Evolutionary conservation across 2,888 invertebrate genomes (phyloP).

Genomic region (Anaspis maculata): DNA sequence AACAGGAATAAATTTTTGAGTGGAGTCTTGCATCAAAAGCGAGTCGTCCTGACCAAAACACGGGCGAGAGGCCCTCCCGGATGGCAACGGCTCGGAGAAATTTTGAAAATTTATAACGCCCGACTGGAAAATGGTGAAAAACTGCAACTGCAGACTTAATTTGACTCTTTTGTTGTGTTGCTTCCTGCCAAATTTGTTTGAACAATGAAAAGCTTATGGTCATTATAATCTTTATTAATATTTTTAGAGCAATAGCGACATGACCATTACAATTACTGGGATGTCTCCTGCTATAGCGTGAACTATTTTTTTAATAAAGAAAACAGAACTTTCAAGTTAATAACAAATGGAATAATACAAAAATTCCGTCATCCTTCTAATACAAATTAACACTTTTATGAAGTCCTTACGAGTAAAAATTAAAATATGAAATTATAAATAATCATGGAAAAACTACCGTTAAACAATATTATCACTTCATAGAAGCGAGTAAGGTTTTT

Average conservation of each 20-base stretch:
- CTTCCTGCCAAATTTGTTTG: too few species aligned
- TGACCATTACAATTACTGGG: constrained; percentile 26
- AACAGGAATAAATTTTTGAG: too few species aligned
- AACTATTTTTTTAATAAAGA: constrained; percentile 21
- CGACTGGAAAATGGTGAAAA: too few species aligned
- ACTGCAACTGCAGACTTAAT: too few species aligned
- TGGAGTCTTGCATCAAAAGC: too few species aligned
- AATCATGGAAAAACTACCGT: background rate
- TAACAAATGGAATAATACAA: constrained; percentile 3
- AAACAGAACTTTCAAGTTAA: constrained; percentile 10
- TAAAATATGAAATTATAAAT: constrained; percentile 5
- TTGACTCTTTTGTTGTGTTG: too few species aligned
- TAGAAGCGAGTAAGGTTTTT: constrained; percentile 27
- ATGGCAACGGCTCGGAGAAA: too few species aligned
- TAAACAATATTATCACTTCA: constrained; percentile 27
- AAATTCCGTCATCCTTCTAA: constrained; percentile 2
- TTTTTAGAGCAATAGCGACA: constrained; percentile 36
- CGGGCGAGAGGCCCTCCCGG: too few species aligned
- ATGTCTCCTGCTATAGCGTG: constrained; percentile 30
- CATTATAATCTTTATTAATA: too few species aligned
- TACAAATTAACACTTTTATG: constrained; percentile 3
- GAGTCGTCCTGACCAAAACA: too few species aligned
- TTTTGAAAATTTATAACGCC: too few species aligned
- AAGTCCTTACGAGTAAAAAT: constrained; percentile 6
- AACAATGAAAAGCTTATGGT: too few species aligned